These are phyloP conservation scores for Drosophila testacea DNA, from an alignment of 2,888 invertebrate species.

Conservation along the genomic window DNA sequence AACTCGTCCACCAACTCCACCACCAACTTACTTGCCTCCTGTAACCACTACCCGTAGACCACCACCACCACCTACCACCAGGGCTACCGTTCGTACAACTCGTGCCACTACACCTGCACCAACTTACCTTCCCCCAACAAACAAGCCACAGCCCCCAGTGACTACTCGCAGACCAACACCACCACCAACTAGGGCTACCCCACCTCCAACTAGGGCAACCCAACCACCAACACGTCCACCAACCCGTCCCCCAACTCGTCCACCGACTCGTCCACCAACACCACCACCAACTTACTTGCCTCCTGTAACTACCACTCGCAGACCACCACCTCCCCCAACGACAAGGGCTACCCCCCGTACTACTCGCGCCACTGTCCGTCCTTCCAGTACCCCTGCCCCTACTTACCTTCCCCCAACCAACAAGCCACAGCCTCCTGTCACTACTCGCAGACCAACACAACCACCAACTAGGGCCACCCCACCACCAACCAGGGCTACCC, in stretches of 20 bases:
- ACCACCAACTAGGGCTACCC: not conserved
- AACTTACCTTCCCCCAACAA: constrained; percentile 51
- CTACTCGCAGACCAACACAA: constrained; percentile 47
- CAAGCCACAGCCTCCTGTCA: constrained; percentile 53
- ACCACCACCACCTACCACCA: constrained; percentile 36
- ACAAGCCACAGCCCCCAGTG: constrained; percentile 57
- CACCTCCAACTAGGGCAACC: constrained; percentile 1
- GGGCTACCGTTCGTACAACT: constrained; percentile 23
- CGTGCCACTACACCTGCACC: constrained; percentile 36
- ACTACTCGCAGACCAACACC: constrained; percentile 32
- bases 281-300: constrained; percentile 57
- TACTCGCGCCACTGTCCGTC: constrained; percentile 18
- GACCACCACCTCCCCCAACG: constrained; percentile 30
- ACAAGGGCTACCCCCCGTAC: constrained; percentile 34
- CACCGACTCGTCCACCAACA: constrained; percentile 45
- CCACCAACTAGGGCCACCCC: constrained; percentile 31
- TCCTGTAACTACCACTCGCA: constrained; percentile 48
- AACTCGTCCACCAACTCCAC: constrained; percentile 40
- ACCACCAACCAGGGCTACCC: constrained; percentile 44
- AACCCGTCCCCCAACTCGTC: constrained; percentile 44
- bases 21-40: constrained; percentile 37
- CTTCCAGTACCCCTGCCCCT: constrained; percentile 37
- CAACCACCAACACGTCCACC: constrained; percentile 40
- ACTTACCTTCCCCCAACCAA: constrained; percentile 56
- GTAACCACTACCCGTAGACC: constrained; percentile 49